A percentile compares a stretch with the other conserved stretches of the same genome.
Conservation (phyloP, 2,888 invertebrate genomes). For the Malachius bipustulatus region DNA sequence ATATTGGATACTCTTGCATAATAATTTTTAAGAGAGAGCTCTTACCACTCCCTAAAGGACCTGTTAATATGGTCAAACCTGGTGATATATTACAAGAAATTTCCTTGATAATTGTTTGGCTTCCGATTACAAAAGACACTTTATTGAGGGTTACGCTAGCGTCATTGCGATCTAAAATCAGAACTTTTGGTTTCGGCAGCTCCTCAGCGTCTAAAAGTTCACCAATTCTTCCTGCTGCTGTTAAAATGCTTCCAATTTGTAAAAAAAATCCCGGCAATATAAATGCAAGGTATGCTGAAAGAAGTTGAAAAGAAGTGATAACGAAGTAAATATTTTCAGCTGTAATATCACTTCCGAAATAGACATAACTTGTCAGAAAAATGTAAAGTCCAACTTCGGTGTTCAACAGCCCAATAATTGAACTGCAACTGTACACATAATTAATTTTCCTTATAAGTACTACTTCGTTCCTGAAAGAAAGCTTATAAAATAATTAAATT, state of each 20-base stretch:
- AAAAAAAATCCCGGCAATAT: constrained; percentile 22
- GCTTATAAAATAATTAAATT: too few relatives aligned
- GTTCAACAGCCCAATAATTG: background rate
- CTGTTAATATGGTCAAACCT: constrained; percentile 43
- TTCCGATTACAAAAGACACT: constrained; percentile 20
- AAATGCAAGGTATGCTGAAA: constrained; percentile 19
- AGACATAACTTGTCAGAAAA: constrained; percentile 17
- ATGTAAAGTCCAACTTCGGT: background rate
- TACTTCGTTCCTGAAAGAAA: background rate
- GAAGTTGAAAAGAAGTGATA: constrained; percentile 19
- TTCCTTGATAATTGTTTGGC: constrained; percentile 32
- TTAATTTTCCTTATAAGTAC: background rate
- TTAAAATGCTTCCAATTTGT: constrained; percentile 22
- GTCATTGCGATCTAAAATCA: constrained; percentile 9
- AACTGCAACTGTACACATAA: background rate
- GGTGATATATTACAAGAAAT: constrained; percentile 36
- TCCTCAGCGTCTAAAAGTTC: constrained; percentile 19
- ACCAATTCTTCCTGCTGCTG: constrained; percentile 21
- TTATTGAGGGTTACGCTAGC: constrained; percentile 17
- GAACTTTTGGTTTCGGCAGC: constrained; percentile 8
- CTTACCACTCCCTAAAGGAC: constrained; percentile 54
- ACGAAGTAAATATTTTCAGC: constrained; percentile 25
- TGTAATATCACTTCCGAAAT: constrained; percentile 18
- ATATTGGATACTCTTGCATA: constrained; percentile 31
- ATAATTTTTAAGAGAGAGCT: constrained; percentile 34